Percentiles rank a stretch among this genome's conserved stretches.
These are phyloP conservation scores for Sphenodon punctatus DNA, from an alignment of 2,797 vertebrate species.

Conservation along the genomic window DNA sequence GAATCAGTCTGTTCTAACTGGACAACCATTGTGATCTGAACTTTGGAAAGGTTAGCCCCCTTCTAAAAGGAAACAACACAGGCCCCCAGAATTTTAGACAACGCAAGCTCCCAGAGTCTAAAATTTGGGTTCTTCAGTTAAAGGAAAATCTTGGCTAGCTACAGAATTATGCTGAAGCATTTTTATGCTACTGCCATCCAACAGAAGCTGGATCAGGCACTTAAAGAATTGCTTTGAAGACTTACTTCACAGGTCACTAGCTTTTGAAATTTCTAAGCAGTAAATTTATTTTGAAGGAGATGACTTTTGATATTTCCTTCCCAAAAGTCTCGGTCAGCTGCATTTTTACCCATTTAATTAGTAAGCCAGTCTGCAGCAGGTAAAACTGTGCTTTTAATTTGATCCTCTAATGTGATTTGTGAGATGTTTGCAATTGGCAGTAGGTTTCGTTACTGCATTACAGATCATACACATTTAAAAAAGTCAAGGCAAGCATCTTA, in stretches of 20 bases:
- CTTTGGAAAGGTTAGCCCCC: background rate
- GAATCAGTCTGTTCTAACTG: background rate
- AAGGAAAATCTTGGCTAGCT: background rate
- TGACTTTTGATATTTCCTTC: background rate
- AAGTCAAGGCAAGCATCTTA: too few relatives aligned
- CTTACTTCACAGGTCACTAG: background rate
- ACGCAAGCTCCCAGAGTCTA: too few relatives aligned
- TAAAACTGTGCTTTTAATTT: accelerated
- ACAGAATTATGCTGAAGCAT: too few relatives aligned
- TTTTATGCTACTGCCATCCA: background rate
- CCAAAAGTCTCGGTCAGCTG: background rate
- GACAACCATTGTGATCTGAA: background rate
- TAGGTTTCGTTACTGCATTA: too few relatives aligned
- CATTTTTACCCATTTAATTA: background rate
- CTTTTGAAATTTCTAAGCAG: background rate
- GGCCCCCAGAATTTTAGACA: background rate
- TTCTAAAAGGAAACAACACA: background rate
- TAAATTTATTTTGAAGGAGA: background rate
- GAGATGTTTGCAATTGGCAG: too few relatives aligned
- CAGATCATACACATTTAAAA: too few relatives aligned
- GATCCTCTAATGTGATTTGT: background rate
- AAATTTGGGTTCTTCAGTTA: background rate
- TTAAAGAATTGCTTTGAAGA: background rate
- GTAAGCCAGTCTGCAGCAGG: background rate
- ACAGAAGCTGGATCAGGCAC: background rate